Evolutionary conservation across 1,140 invertebrate species (phyloP).

Genomic region (Drosophila hydei): DNA sequence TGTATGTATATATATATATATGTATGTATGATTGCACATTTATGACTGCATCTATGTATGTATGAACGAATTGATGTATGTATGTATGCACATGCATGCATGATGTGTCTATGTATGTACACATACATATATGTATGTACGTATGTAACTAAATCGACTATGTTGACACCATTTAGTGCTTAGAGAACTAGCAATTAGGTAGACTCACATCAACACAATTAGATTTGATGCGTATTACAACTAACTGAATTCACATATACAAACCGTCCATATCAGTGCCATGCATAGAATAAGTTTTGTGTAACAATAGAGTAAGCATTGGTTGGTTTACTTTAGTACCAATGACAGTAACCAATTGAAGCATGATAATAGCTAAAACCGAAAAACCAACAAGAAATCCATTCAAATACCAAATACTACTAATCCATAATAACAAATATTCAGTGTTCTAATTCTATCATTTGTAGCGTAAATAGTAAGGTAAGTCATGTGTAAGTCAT

Average conservation of each 20-base stretch:
- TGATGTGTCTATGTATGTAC: background rate
- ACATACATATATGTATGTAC: background rate
- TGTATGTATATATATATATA: too few species aligned
- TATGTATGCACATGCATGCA: background rate
- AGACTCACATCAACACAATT: background rate
- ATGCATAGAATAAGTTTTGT: background rate
- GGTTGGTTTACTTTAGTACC: background rate
- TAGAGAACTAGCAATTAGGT: constrained; percentile 1
- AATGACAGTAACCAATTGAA: background rate
- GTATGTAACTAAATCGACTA: background rate
- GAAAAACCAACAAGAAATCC: background rate
- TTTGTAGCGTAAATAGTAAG: constrained; percentile 19
- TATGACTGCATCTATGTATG: too few species aligned
- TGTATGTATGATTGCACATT: too few species aligned
- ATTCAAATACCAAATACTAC: background rate
- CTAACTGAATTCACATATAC: too few species aligned
- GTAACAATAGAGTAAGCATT: constrained; percentile 5
- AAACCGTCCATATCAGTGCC: background rate
- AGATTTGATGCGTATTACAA: background rate
- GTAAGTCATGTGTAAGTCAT: constrained; percentile 15
- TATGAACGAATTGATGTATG: too few species aligned
- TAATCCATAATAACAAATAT: constrained; percentile 7
- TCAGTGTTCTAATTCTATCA: constrained; percentile 12
- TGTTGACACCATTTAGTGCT: background rate
- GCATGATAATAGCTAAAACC: constrained; percentile 5